Percentiles rank a stretch among this genome's conserved stretches.
Conservation (phyloP, 2,113 vertebrate species). For the Cinclus cinclus region DNA sequence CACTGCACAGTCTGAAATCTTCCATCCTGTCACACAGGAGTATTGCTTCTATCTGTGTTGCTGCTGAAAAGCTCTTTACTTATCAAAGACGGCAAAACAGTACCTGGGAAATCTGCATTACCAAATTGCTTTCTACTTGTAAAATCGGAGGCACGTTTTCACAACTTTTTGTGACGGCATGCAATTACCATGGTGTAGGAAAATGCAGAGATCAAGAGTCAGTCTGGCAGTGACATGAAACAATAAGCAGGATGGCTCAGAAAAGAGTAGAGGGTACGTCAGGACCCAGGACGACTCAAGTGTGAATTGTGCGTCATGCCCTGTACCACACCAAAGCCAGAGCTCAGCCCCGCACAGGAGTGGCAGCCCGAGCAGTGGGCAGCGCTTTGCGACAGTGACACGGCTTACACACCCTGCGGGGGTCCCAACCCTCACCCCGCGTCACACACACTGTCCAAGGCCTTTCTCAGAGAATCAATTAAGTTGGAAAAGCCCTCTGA, state of each 20-base stretch:
- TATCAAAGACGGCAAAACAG: background rate
- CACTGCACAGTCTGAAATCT: background rate
- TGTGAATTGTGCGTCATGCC: fast-evolving
- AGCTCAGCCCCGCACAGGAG: fast-evolving
- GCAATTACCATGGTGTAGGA: background rate
- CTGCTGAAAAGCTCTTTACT: background rate
- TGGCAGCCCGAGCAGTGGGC: background rate
- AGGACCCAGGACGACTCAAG: background rate
- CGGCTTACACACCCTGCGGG: fast-evolving
- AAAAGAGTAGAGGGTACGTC: background rate
- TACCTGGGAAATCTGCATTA: background rate
- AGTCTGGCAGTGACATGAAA: fast-evolving
- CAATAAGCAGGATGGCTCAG: background rate
- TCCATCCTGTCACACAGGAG: background rate
- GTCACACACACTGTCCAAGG: background rate
- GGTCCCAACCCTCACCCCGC: background rate
- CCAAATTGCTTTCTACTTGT: background rate
- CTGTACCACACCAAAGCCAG: background rate
- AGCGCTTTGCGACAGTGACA: background rate
- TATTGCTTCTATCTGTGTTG: background rate
- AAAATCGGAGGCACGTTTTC: fast-evolving
- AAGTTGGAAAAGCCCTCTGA: background rate
- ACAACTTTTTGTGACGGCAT: background rate
- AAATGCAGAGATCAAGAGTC: background rate
- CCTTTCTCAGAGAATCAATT: background rate